phyloP scores from a whole-genome alignment of 2,888 invertebrate genomes.

The Cloeon dipterum region DNA sequence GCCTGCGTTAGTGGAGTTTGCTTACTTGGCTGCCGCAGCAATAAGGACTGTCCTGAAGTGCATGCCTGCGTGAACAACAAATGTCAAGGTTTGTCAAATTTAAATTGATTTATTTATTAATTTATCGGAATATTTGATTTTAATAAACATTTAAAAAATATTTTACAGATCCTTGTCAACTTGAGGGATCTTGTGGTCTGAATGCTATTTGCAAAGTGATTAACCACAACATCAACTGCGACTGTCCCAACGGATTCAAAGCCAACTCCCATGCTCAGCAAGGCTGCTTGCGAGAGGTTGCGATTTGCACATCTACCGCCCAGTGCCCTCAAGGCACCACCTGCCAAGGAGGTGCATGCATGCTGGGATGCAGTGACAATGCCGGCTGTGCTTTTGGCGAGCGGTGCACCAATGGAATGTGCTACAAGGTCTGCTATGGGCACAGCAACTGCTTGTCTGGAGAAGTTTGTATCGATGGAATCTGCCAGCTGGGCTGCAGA shows the following conservation, averaged over 20 bases:
- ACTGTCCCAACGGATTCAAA: slow-evolving; percentile 65
- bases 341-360: slow-evolving; percentile 57
- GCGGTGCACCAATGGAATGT: slow-evolving; percentile 52
- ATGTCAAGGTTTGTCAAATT: slow-evolving; percentile 34
- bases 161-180: slow-evolving; percentile 44
- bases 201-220: slow-evolving; percentile 58
- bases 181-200: slow-evolving; percentile 54
- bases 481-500: slow-evolving; percentile 64
- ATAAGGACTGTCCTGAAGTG: slow-evolving; percentile 50
- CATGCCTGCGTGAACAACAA: slow-evolving; percentile 66
- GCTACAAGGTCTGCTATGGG: slow-evolving; percentile 67
- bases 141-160: not conserved
- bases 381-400: slow-evolving; percentile 59
- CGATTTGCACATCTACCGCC: slow-evolving; percentile 33
- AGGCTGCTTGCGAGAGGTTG: slow-evolving; percentile 67
- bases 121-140: not conserved
- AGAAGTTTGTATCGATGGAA: slow-evolving; percentile 62
- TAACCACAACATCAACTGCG: slow-evolving; percentile 52
- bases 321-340: slow-evolving; percentile 56
- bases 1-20: slow-evolving; percentile 65
- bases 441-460: slow-evolving; percentile 78
- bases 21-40: slow-evolving; percentile 59
- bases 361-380: slow-evolving; percentile 50
- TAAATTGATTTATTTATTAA: not conserved
- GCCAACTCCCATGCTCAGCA: slow-evolving; percentile 72